A percentile compares a stretch with the other conserved stretches of the same genome.
Evolutionary conservation across 2,797 vertebrate genomes (phyloP).

Genomic region (Crenuchus spilurus): DNA sequence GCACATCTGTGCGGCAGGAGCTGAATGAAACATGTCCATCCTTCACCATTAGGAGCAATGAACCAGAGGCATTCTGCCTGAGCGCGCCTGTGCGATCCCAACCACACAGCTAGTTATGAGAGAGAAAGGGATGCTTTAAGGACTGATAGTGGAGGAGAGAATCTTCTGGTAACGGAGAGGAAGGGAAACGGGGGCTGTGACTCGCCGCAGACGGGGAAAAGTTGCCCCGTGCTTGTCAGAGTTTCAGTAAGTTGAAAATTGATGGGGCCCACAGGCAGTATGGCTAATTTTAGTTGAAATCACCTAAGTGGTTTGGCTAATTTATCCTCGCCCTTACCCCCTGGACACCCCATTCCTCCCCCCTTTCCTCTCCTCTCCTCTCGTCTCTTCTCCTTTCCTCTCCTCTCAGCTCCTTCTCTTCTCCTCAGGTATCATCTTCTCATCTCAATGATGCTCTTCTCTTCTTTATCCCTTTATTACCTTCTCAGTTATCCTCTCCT

Average conservation of each 20-base stretch:
- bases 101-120: background rate
- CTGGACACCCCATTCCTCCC: slow-evolving; percentile 66
- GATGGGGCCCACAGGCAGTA: slow-evolving; percentile 77
- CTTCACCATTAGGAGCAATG: slow-evolving; percentile 34
- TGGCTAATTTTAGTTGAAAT: slow-evolving; percentile 82
- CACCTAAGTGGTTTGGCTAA: slow-evolving; percentile 82
- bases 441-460: slow-evolving; percentile 45
- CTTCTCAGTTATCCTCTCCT: slow-evolving; percentile 54
- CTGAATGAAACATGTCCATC: slow-evolving; percentile 48
- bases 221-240: slow-evolving; percentile 74
- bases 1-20: slow-evolving; percentile 47
- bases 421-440: too few species aligned
- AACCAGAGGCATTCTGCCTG: slow-evolving; percentile 29
- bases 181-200: slow-evolving; percentile 48
- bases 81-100: background rate
- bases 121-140: background rate
- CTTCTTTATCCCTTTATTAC: slow-evolving; percentile 45
- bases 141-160: slow-evolving; percentile 22
- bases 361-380: slow-evolving; percentile 42
- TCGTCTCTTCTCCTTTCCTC: slow-evolving; percentile 60
- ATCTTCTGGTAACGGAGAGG: slow-evolving; percentile 18
- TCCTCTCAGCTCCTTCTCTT: slow-evolving; percentile 34
- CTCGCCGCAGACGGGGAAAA: slow-evolving; percentile 67
- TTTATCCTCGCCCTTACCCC: slow-evolving; percentile 80
- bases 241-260: slow-evolving; percentile 79